Evolutionary conservation across 37 sponge, comb jelly and placozoan species (phyloP).

Genomic region (Cliona cf. orientalis): DNA sequence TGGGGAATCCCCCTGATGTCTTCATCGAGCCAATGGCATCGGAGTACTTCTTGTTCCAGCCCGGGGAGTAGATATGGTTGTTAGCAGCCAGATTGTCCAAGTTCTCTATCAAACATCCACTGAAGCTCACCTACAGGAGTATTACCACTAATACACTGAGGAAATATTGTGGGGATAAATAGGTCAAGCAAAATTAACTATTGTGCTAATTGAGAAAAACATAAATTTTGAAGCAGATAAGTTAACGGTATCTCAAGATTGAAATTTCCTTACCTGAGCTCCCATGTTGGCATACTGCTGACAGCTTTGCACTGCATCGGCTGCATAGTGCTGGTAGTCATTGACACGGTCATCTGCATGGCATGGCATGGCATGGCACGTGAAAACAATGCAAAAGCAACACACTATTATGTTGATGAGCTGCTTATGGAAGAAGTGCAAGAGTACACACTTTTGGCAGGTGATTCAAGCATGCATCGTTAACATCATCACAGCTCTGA

Average conservation of each 20-base stretch:
- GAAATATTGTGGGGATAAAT: no score
- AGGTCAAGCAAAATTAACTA: no score
- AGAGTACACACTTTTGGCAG: no score
- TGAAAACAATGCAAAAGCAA: neutral
- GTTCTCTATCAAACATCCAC: slow-evolving; percentile 74
- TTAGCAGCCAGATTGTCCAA: slow-evolving; percentile 58
- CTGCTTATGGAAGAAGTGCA: no score
- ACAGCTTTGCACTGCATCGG: slow-evolving; percentile 68
- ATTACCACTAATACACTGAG: no score
- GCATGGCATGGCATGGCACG: neutral
- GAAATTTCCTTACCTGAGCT: slow-evolving; percentile 52
- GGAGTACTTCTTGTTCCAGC: slow-evolving; percentile 56
- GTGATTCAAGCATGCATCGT: no score
- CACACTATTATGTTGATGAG: no score
- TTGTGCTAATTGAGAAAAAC: no score
- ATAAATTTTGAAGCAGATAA: no score
- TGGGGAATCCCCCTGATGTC: slow-evolving; percentile 62
- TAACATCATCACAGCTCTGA: no score
- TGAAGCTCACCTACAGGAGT: slow-evolving; percentile 66
- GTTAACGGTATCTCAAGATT: neutral
- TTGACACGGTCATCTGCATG: slow-evolving; percentile 67
- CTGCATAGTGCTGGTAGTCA: slow-evolving; percentile 74
- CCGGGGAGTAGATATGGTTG: slow-evolving; percentile 64
- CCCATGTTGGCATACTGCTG: slow-evolving; percentile 47
- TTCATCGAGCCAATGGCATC: slow-evolving; percentile 40